Base-by-base conservation (phyloP, 2,888 invertebrate species). In the Diaphora mendica region DNA sequence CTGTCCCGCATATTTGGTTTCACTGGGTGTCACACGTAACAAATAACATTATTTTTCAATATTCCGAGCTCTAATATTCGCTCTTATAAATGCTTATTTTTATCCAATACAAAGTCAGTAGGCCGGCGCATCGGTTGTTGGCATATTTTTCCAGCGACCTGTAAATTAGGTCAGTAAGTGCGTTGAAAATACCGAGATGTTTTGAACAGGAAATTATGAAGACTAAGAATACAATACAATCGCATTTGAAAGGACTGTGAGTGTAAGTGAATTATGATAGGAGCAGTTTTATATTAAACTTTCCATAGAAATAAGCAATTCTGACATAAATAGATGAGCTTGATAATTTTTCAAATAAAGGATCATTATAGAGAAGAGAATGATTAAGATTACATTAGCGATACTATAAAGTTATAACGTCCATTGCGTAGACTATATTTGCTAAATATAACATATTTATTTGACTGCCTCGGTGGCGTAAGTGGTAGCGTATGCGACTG, bases 91-190 rank as follows among this genome's bases (percentile, higher is more conserved):
- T 26, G 13, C 26, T 59, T 59, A 59, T 59, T 59, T 59, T 59
- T 15, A 59, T 59, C 59, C 26, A 26, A 59, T 59, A 59, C 26
- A 11, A 59, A 59, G 55, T 59, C 26, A 26, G 55, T 26, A 26
- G n/a, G 55, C n/a, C n/a, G 13, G 26, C 55, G 62, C 42, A 62
- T 62, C 26, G 11, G 7, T 62, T 48, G 26, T 68, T 26, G 66
- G 44, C 70, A 70, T 73, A 70, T 73, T 70, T 73, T 73, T 66
- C 33, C 66, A 65, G 23, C 30, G 30, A 17, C 33, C 70, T 17
- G 51, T 30, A 86, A 89, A 89, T 86, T 89, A 83, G 86, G 86
- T 86, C 88, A 82, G 81, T 86, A 87, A 88, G 89, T 88, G 87
- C 80, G 80, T 81, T 77, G 73, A 81, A 75, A 79, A 82, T 79